phyloP scores from a whole-genome alignment of 2,888 invertebrate genomes.

The Diaperis boleti region DNA sequence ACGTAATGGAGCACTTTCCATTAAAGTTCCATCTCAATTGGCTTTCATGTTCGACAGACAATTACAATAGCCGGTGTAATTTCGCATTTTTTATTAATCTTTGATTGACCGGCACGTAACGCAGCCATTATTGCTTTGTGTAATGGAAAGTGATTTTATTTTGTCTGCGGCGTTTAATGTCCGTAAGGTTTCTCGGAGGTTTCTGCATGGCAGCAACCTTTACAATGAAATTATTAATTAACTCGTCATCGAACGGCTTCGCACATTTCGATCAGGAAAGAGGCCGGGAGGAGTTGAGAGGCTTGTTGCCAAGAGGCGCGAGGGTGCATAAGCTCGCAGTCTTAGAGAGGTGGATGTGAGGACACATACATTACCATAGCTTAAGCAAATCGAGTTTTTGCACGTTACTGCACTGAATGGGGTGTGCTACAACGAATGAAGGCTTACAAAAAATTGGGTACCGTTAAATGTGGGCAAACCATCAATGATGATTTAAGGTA shows the following conservation, averaged over 20 bases:
- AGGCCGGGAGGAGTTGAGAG: too few relatives aligned
- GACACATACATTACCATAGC: neutral
- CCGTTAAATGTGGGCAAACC: too few relatives aligned
- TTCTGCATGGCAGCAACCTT: constrained; percentile 32
- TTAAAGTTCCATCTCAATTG: constrained; percentile 38
- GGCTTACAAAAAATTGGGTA: too few relatives aligned
- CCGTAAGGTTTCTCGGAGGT: constrained; percentile 35
- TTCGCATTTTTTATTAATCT: constrained; percentile 51
- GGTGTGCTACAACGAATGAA: too few relatives aligned
- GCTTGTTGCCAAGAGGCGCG: neutral
- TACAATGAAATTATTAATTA: constrained; percentile 42
- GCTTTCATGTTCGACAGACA: constrained; percentile 47
- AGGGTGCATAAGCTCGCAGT: neutral
- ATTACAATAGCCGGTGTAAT: constrained; percentile 50
- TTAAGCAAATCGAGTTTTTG: neutral
- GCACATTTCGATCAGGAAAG: constrained; percentile 4
- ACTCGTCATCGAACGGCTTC: constrained; percentile 34
- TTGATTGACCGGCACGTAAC: constrained; percentile 56
- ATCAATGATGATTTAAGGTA: too few relatives aligned
- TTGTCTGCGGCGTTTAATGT: constrained; percentile 41
- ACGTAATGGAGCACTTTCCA: constrained; percentile 33
- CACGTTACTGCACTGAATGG: too few relatives aligned
- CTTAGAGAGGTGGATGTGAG: neutral
- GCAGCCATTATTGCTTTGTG: constrained; percentile 48
- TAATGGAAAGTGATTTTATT: constrained; percentile 39